Base-by-base conservation (phyloP, 2,888 invertebrate species). In the Catonia carolina region DNA sequence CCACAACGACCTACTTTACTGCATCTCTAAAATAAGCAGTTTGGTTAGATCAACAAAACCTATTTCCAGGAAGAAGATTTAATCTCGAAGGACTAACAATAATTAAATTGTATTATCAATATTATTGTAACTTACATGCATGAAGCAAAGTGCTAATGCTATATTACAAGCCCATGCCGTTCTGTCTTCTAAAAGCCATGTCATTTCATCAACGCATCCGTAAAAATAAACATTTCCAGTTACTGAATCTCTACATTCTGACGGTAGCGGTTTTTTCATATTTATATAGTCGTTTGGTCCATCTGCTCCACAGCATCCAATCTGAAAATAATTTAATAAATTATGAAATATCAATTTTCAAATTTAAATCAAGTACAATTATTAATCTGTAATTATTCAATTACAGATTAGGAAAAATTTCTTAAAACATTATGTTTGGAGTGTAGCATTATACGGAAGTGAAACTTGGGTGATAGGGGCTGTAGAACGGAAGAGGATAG, bases 291-390 rank as follows among this genome's bases (percentile, higher is more conserved):
- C 93, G 74, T 83, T 83, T 0, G 91, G 84, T 0, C 91, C 90
- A 60, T 86, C 84, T 0, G 92, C 91, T 12, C 94, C 94, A 67
- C 94, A 93, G 72, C 93, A 94, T 41, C 89, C 91, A 66, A 93
- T 84, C 89, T 89, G 63, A 17, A 64, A 64, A 10, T 12, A 54
- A 59, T n/a, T n/a, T n/a, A n/a, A n/a, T n/a, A n/a, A n/a, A n/a
- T n/a, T n/a, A n/a, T n/a, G n/a, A n/a, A n/a, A n/a, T n/a, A 48
- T 48, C 12, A 15, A 10, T n/a, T 42, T n/a, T 8, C 8, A n/a
- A n/a, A n/a, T n/a, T n/a, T n/a, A n/a, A n/a, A n/a, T n/a, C n/a
- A n/a, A n/a, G n/a, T n/a, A n/a, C n/a, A n/a, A n/a, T n/a, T n/a
- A n/a, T n/a, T n/a, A n/a, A n/a, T n/a, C n/a, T n/a, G n/a, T n/a